A percentile compares a stretch with the other conserved stretches of the same genome.
These are phyloP conservation scores for Triops cancriformis DNA, from an alignment of 1,140 invertebrate species.

Conservation along the genomic window DNA sequence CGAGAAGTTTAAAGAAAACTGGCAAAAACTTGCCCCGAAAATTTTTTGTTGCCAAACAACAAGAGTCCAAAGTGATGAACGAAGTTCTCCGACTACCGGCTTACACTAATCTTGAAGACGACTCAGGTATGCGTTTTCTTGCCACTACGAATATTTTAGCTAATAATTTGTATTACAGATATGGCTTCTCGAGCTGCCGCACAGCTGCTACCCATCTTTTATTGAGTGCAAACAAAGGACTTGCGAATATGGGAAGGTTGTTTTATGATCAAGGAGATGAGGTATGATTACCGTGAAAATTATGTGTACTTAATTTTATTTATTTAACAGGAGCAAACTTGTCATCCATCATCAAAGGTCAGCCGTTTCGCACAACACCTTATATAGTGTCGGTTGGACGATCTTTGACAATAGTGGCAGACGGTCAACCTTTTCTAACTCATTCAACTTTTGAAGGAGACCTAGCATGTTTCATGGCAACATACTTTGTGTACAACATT, in stretches of 20 bases:
- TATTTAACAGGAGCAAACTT: not conserved
- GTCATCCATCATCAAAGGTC: not conserved
- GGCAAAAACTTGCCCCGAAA: not conserved
- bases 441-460: not conserved
- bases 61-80: not conserved
- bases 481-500: not conserved
- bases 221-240: not conserved
- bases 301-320: not conserved
- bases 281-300: not conserved
- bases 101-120: not conserved
- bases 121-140: not conserved
- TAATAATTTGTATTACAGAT: not conserved
- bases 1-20: not conserved
- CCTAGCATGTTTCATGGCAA: not conserved
- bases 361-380: not conserved
- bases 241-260: not conserved
- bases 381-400: too few relatives aligned
- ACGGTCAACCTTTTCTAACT: not conserved
- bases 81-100: not conserved
- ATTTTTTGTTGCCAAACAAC: not conserved
- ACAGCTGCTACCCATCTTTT: not conserved
- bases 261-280: not conserved
- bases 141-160: not conserved
- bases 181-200: not conserved
- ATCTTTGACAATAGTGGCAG: not conserved